A percentile compares a stretch with the other conserved stretches of the same genome.
Evolutionary conservation across 2,797 vertebrate genomes (phyloP).

Genomic region (Apogon talboti): DNA sequence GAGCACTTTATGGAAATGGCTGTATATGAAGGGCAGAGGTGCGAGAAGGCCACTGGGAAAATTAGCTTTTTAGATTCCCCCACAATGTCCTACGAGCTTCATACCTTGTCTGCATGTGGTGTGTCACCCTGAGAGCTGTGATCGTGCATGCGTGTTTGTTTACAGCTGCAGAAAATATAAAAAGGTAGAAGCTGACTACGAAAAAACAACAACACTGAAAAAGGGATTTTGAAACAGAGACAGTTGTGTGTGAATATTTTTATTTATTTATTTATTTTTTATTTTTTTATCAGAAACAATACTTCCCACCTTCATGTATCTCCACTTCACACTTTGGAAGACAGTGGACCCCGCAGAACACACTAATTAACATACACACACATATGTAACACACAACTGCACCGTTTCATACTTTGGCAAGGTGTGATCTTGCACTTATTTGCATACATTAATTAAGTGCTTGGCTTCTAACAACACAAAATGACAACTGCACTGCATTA

Average conservation of each 20-base stretch:
- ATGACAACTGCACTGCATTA: slow-evolving; percentile 52
- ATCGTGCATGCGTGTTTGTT: slow-evolving; percentile 49
- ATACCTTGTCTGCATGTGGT: slow-evolving; percentile 36
- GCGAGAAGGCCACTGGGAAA: slow-evolving; percentile 70
- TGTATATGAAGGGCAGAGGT: slow-evolving; percentile 75
- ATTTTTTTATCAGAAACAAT: slow-evolving; percentile 35
- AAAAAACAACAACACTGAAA: no score
- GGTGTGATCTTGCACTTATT: slow-evolving; percentile 74
- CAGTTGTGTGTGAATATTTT: slow-evolving; percentile 11
- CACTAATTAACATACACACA: slow-evolving; percentile 69
- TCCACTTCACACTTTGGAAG: slow-evolving; percentile 87
- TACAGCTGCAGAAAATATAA: slow-evolving; percentile 36
- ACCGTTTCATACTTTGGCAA: slow-evolving; percentile 57
- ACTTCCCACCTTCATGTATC: slow-evolving; percentile 72
- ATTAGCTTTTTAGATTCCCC: slow-evolving; percentile 78
- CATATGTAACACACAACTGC: slow-evolving; percentile 23
- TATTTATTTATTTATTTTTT: no score
- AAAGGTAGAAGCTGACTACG: slow-evolving; percentile 26
- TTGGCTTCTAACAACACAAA: slow-evolving; percentile 61
- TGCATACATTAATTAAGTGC: slow-evolving; percentile 76
- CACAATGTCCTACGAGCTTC: slow-evolving; percentile 60
- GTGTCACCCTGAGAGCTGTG: slow-evolving; percentile 51
- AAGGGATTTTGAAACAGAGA: slow-evolving; percentile 3
- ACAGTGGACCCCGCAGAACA: slow-evolving; percentile 82
- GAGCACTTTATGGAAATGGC: slow-evolving; percentile 82